Evolutionary conservation across 2,888 invertebrate species (phyloP).

Genomic region (Cheilosia variabilis): DNA sequence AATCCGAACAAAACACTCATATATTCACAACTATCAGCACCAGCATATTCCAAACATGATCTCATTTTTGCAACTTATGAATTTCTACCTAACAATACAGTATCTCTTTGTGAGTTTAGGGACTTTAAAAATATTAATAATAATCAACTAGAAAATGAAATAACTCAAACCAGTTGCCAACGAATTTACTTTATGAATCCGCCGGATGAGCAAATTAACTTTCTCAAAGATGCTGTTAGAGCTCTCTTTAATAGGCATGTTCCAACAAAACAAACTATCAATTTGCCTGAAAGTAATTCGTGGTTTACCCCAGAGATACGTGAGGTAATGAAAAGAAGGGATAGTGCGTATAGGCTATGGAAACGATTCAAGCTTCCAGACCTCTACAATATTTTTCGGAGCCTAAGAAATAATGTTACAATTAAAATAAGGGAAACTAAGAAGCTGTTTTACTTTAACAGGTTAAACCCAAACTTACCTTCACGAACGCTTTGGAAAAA

Average conservation of each 20-base stretch:
- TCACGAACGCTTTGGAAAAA: not conserved
- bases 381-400: not conserved
- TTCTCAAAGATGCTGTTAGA: not conserved
- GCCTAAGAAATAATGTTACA: not conserved
- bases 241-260: not conserved
- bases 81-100: not conserved
- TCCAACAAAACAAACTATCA: not conserved
- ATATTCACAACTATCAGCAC: too few relatives aligned
- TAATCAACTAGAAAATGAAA: not conserved
- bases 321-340: not conserved
- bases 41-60: too few relatives aligned
- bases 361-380: constrained; percentile 1
- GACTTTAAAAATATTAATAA: not conserved
- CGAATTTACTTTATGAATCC: not conserved
- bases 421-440: not conserved
- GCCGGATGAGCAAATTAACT: not conserved
- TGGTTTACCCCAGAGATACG: too few relatives aligned
- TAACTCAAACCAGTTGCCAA: too few relatives aligned
- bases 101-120: not conserved
- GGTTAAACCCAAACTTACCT: not conserved
- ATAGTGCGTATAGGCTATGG: not conserved
- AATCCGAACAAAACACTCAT: not conserved
- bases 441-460: not conserved
- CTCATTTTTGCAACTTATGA: not conserved
- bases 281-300: not conserved